Conservation (phyloP, 2,797 vertebrate species). For the Scyliorhinus canicula region DNA sequence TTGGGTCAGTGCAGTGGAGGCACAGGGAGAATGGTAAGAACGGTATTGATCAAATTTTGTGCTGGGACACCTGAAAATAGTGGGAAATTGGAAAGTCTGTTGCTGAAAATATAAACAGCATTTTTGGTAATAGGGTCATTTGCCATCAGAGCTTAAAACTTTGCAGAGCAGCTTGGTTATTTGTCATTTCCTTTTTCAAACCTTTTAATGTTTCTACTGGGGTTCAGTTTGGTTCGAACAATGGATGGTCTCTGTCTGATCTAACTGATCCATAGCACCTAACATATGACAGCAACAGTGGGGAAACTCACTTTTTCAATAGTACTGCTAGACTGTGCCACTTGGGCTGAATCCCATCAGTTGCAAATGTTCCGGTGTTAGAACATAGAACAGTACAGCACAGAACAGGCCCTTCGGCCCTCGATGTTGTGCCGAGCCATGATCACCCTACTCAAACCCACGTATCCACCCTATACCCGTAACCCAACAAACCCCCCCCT, state of each 20-base stretch:
- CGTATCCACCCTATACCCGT: too few relatives aligned
- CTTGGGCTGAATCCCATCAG: background rate
- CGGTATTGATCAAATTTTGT: background rate
- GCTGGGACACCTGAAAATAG: background rate
- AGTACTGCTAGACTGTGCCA: background rate
- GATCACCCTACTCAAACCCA: too few relatives aligned
- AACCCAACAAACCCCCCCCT: too few relatives aligned
- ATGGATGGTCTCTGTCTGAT: background rate
- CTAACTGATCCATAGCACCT: background rate
- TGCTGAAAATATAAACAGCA: background rate
- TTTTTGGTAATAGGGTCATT: background rate
- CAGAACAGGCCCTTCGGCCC: too few relatives aligned
- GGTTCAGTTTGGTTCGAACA: background rate
- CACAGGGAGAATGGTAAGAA: conserved; percentile 78
- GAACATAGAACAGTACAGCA: too few relatives aligned
- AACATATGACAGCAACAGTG: background rate
- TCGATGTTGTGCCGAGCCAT: too few relatives aligned
- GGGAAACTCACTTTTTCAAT: background rate
- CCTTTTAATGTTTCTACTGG: background rate
- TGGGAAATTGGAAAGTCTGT: background rate
- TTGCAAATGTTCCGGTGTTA: background rate
- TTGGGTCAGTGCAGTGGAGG: conserved; percentile 87
- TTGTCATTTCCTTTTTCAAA: background rate
- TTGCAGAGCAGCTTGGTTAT: background rate
- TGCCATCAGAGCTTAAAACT: background rate